These are phyloP conservation scores for Aphelenchoides besseyi DNA, from an alignment of 1,140 invertebrate species.

Conservation along the genomic window DNA sequence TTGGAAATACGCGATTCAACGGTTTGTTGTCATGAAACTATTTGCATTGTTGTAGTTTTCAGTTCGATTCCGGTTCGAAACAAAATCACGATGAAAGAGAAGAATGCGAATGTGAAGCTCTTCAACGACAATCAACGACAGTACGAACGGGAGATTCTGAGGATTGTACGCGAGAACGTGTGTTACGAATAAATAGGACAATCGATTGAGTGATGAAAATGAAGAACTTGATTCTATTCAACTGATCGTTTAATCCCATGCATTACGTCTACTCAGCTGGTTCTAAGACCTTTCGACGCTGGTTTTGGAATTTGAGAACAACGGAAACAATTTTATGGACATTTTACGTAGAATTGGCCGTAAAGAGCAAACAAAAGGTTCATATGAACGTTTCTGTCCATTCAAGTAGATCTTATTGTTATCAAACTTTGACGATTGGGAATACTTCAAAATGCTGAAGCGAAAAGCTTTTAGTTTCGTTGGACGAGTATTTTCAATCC, in stretches of 20 bases:
- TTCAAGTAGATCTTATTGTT: too few species aligned
- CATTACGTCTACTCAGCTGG: neutral
- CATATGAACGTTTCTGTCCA: too few species aligned
- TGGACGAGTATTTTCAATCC: too few species aligned
- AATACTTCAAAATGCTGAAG: too few species aligned
- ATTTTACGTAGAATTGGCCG: too few species aligned
- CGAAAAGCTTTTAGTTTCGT: too few species aligned
- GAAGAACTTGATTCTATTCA: neutral
- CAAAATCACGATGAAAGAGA: slow-evolving; percentile 26
- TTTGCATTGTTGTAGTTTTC: slow-evolving; percentile 15
- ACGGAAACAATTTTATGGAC: neutral
- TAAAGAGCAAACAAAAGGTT: too few species aligned
- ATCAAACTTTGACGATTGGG: too few species aligned
- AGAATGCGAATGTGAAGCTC: slow-evolving; percentile 22
- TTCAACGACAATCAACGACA: neutral
- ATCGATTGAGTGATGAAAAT: too few species aligned
- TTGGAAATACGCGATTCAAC: slow-evolving; percentile 31
- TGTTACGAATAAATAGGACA: neutral
- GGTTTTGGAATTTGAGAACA: neutral
- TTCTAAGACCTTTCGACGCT: neutral
- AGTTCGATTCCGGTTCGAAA: slow-evolving; percentile 41
- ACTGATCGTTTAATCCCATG: neutral
- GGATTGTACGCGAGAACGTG: neutral
- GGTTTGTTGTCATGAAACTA: neutral
- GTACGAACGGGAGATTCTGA: neutral